Percentiles rank a stretch among this genome's conserved stretches.
Evolutionary conservation across 2,888 invertebrate genomes (phyloP).

Genomic region (Epistrophella euchroma): DNA sequence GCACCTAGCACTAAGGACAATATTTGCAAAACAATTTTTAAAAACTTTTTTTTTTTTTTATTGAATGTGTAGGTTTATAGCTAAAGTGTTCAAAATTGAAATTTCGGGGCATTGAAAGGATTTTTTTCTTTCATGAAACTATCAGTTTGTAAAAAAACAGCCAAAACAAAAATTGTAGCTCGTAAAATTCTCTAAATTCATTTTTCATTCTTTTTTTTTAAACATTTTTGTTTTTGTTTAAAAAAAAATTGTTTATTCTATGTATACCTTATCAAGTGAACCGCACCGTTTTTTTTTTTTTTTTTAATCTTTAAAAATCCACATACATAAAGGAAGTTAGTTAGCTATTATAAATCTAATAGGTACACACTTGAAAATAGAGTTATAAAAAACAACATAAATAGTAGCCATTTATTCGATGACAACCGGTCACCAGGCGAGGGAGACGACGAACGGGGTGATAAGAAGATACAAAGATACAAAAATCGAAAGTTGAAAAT

Average conservation of each 20-base stretch:
- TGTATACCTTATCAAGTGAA: not conserved
- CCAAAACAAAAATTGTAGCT: no score
- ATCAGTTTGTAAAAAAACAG: no score
- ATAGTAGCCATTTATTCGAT: conserved; percentile 44
- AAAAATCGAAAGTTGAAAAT: conserved; percentile 74
- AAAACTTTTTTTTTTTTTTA: no score
- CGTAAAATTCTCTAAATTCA: no score
- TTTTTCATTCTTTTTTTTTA: no score
- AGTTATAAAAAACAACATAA: conserved; percentile 19
- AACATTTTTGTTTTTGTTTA: no score
- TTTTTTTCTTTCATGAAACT: no score
- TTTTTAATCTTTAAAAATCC: conserved; percentile 41
- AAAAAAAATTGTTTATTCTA: not conserved
- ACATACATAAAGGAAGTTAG: conserved; percentile 37
- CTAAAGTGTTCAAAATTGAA: no score
- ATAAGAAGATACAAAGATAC: conserved; percentile 51
- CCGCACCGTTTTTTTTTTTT: not conserved
- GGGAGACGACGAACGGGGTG: not conserved
- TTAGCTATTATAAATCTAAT: conserved; percentile 15
- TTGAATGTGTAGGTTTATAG: no score
- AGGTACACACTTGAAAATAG: conserved; percentile 11
- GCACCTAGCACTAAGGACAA: no score
- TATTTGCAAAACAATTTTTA: no score
- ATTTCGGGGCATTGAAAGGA: no score
- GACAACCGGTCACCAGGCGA: not conserved